Percentiles rank a stretch among this genome's conserved stretches.
Conservation (phyloP, 2,888 invertebrate species). For the Coleophora flavipennella region DNA sequence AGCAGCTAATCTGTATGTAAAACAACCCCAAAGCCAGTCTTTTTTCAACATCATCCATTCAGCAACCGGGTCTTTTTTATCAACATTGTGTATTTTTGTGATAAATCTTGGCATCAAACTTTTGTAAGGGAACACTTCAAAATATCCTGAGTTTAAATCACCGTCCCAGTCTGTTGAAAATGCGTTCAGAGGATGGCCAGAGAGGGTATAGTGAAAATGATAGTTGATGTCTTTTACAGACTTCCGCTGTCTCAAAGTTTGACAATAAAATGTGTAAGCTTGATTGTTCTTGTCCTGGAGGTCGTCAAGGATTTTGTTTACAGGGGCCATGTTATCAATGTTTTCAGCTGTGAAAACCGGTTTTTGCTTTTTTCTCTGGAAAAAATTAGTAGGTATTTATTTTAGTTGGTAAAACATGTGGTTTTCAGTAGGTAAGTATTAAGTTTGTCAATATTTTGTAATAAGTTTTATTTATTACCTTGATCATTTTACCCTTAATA, state of each 20-base stretch:
- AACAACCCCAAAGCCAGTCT: slow-evolving; percentile 29
- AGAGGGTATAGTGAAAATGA: slow-evolving; percentile 36
- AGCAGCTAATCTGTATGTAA: slow-evolving; percentile 18
- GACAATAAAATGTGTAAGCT: slow-evolving; percentile 31
- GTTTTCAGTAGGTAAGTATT: no score
- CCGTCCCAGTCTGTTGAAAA: slow-evolving; percentile 55
- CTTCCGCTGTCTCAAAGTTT: slow-evolving; percentile 29
- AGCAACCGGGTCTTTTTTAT: slow-evolving; percentile 42
- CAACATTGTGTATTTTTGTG: slow-evolving; percentile 27
- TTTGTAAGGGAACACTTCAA: slow-evolving; percentile 45
- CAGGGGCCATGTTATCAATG: slow-evolving; percentile 37
- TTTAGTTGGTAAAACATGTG: no score
- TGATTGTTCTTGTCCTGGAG: slow-evolving; percentile 29
- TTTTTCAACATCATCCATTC: slow-evolving; percentile 36
- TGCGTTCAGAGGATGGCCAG: slow-evolving; percentile 38
- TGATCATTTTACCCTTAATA: not conserved
- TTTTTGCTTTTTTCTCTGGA: slow-evolving; percentile 2
- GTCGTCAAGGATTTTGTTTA: slow-evolving; percentile 35
- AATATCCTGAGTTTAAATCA: slow-evolving; percentile 38
- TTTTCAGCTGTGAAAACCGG: slow-evolving; percentile 26
- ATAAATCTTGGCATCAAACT: slow-evolving; percentile 47
- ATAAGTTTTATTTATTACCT: slow-evolving; percentile 1
- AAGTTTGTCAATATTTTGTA: not conserved
- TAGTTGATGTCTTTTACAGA: slow-evolving; percentile 12
- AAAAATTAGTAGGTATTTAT: no score